Evolutionary conservation across 2,888 invertebrate species (phyloP), one percentile per base, ranked within the genome.

Genomic region (Phyllotreta striolata): DNA sequence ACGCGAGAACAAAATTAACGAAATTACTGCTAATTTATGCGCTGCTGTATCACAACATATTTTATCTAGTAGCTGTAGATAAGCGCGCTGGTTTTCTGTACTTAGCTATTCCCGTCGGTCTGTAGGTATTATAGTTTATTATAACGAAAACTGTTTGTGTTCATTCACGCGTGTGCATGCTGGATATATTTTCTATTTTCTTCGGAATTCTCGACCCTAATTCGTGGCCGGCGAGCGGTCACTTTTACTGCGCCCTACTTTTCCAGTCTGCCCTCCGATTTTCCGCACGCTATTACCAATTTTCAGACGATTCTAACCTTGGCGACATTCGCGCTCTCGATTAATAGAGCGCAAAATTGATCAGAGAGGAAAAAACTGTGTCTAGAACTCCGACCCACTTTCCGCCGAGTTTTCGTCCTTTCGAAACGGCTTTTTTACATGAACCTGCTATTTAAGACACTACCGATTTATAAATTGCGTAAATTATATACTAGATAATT

Each of bases 281-380:
- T 60, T 60, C 52, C 60, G 38, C 60, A 60, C 60, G 60, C 60
- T 13, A 60, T 47, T 46, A 35, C 56, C 35, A 46, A 24, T 56
- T 56, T 38, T 41, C 44, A 1, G 44, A 44, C 44, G 12, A 1
- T 44, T 10, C 44, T 44, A 44, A 44, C 44, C 44, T 44, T 44
- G 44, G 12, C 10, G 44, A 44, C 44, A 7, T 44, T 12, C 12
- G 2, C 24, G 24, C 24, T 24, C 24, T 24, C 24, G 24, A 24
- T 44, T 44, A 3, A 44, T 44, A 44, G 44, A 12, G 44, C 13
- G 12, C 7, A 8, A 44, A 44, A 44, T 44, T 44, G 9, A 44
- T 14, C 10, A 12, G 12, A 44, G 44, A 44, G 24, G 24, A 24
- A 12, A 44, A 44, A 13, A 44, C 1, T 44, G 9, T 44, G 44